Evolutionary conservation across 2,888 invertebrate genomes (phyloP), one percentile per base, ranked within the genome.

Genomic region (Disparrhopalites patrizii): DNA sequence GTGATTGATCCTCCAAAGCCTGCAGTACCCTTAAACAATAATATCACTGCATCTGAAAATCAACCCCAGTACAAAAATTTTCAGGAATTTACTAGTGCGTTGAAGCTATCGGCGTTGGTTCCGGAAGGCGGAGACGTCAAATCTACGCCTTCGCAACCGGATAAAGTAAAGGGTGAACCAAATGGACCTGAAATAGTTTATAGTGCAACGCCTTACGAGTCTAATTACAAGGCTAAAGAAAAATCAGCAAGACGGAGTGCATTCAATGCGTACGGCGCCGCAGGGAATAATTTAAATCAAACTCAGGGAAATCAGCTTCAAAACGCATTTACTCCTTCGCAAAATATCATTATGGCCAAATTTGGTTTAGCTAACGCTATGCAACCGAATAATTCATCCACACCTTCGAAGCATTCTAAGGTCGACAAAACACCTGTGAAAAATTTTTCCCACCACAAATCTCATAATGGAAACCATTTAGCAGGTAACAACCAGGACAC

Each of bases 31-130:
- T 23, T 18, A 25, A 23, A 56, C 13, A 56, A 47, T 20, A 56
- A 43, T 56, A n/a, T 55, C 7, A 55, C 20, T n/a, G 27, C 57
- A 43, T 43, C 64, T n/a, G 64, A 64, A 3, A 56, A 15, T 25
- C 64, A 64, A 23, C 64, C 64, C 7, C 28, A 64, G 56, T 64
- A 55, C 56, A 64, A 64, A 56, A 64, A 56, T 27, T 64, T 64
- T 56, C 30, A 36, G 33, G 64, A 64, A 47, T 64, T 64, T 33
- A 56, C 56, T 23, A 47, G 50, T 15, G 64, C 56, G 3, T 54
- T 54, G 10, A 30, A 30, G 31, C 7, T 55, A n/a, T 27, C 20
- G 8, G 8, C 20, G 7, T 30, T 55, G 31, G 10, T 2, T 20
- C 55, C 7, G 18, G 28, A 18, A 10, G 3, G 15, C 15, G 43